Conservation (phyloP, 1,140 invertebrate species). For the Drosophila pandora region DNA sequence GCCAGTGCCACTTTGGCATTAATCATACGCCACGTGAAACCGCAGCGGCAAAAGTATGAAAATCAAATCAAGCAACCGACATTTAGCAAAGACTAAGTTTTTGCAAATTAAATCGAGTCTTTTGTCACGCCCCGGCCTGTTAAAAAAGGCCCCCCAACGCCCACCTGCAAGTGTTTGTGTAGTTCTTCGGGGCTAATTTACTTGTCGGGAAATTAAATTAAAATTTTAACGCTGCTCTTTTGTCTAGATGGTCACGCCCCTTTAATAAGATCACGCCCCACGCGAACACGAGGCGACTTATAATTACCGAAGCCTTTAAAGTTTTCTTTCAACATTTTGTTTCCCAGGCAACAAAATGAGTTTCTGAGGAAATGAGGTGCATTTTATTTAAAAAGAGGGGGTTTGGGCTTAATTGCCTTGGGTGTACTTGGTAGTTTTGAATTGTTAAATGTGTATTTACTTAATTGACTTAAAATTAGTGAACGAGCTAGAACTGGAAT, state of each 20-base stretch:
- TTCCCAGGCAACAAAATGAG: slow-evolving; percentile 36
- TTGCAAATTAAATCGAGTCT: slow-evolving; percentile 43
- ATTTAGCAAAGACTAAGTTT: slow-evolving; percentile 39
- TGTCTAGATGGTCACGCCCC: slow-evolving; percentile 50
- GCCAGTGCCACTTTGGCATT: slow-evolving; percentile 44
- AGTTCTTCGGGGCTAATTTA: slow-evolving; percentile 39
- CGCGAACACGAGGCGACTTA: background rate
- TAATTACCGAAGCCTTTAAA: slow-evolving; percentile 51
- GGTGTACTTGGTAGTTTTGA: background rate
- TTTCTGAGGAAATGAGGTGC: background rate
- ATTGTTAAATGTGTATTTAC: background rate
- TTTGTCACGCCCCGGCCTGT: slow-evolving; percentile 8
- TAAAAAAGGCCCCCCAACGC: background rate
- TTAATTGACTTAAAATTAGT: background rate
- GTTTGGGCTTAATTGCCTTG: background rate
- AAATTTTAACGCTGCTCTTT: slow-evolving; percentile 41
- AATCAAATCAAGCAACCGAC: slow-evolving; percentile 37
- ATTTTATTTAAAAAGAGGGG: background rate
- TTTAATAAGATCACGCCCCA: slow-evolving; percentile 19
- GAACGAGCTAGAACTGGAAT: background rate
- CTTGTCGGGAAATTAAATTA: slow-evolving; percentile 46
- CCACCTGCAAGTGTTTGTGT: slow-evolving; percentile 17
- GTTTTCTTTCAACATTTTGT: slow-evolving; percentile 7
- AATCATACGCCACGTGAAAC: slow-evolving; percentile 57
- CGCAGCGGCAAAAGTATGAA: slow-evolving; percentile 6